Evolutionary conservation across 2,113 vertebrate genomes (phyloP).

Genomic region (Odocoileus virginianus): DNA sequence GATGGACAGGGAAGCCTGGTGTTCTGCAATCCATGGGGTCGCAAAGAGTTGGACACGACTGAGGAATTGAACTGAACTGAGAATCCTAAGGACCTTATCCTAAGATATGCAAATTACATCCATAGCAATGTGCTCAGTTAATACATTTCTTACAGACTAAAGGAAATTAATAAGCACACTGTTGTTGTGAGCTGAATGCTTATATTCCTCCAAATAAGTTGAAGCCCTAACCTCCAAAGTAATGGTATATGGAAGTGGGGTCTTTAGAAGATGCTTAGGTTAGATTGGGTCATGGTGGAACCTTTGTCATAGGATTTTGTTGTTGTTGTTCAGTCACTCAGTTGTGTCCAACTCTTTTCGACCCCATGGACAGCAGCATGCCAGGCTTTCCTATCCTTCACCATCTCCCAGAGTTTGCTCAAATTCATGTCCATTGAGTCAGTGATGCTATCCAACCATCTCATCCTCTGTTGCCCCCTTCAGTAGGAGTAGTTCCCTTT

Average conservation of each 20-base stretch:
- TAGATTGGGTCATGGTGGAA: not conserved
- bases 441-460: not conserved
- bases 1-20: not conserved
- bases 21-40: not conserved
- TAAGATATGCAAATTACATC: not conserved
- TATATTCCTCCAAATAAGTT: not conserved
- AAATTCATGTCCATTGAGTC: not conserved
- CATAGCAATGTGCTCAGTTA: not conserved
- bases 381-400: not conserved
- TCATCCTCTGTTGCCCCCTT: not conserved
- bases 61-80: not conserved
- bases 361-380: not conserved
- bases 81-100: not conserved
- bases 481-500: not conserved
- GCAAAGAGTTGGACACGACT: not conserved
- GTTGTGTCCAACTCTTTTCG: not conserved
- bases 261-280: not conserved
- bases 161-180: not conserved
- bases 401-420: not conserved
- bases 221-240: not conserved
- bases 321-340: not conserved
- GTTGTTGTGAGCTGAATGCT: not conserved
- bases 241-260: not conserved
- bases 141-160: not conserved
- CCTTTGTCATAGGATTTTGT: not conserved